These are phyloP conservation scores for Varecia variegata DNA, from an alignment of 2,797 vertebrate species.

Conservation along the genomic window DNA sequence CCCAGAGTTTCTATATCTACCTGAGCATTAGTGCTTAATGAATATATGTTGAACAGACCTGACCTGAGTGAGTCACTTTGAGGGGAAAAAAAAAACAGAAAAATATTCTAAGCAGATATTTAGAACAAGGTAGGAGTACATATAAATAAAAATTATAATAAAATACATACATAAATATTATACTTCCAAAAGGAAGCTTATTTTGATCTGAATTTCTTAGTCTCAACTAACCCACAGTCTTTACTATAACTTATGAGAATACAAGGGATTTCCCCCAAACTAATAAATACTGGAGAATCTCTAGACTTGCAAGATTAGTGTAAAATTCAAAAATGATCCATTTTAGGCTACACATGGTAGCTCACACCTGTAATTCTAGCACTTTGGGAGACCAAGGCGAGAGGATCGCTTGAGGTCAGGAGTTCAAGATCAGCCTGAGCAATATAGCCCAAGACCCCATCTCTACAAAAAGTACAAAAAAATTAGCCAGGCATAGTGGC, in stretches of 20 bases:
- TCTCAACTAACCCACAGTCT: neutral
- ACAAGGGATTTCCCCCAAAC: neutral
- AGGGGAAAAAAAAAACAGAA: neutral
- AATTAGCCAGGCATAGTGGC: neutral
- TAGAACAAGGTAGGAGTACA: slow-evolving; percentile 11
- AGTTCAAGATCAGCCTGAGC: neutral
- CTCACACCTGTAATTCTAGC: neutral
- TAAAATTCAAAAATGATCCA: neutral
- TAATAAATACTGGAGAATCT: neutral
- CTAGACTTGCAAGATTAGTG: neutral
- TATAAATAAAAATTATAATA: neutral
- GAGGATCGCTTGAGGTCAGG: neutral
- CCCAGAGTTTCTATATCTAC: neutral
- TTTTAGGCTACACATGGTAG: neutral
- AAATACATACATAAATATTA: neutral
- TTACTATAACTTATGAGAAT: neutral
- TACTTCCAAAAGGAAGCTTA: slow-evolving; percentile 7
- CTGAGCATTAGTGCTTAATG: neutral
- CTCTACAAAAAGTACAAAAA: neutral
- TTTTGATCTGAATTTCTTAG: slow-evolving; percentile 14
- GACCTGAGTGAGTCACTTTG: neutral
- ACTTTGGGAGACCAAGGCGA: neutral
- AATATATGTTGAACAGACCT: neutral
- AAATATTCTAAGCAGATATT: slow-evolving; percentile 2
- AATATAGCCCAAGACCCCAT: neutral